Conservation (phyloP, 53 echinoderm and acorn worm genomes). For the Actinopyga echinites region DNA sequence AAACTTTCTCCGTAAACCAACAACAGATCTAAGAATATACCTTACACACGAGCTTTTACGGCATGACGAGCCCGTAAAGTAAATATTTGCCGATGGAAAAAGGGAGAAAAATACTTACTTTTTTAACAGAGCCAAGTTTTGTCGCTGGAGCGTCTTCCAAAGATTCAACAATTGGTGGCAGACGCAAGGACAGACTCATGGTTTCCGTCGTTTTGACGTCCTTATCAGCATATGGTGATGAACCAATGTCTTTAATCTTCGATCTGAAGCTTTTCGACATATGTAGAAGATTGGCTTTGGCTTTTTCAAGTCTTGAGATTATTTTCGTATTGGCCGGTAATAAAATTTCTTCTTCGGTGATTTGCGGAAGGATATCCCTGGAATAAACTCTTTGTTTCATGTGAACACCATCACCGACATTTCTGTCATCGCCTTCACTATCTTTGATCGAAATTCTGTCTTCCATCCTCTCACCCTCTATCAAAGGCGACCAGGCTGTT, state of each 20-base stretch:
- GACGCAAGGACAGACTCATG: no score
- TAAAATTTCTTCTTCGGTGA: neutral
- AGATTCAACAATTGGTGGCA: no score
- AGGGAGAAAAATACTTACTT: neutral
- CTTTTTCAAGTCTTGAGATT: neutral
- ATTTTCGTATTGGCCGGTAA: neutral
- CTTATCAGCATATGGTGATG: neutral
- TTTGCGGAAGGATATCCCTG: neutral
- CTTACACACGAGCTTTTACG: neutral
- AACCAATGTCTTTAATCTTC: neutral
- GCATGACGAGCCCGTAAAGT: neutral
- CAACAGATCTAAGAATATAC: neutral
- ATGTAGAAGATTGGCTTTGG: neutral
- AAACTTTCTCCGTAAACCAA: no score
- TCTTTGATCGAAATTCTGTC: neutral
- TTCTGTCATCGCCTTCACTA: neutral
- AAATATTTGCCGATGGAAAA: neutral
- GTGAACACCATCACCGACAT: neutral
- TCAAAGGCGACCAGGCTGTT: no score
- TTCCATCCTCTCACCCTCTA: neutral
- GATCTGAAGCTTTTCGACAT: neutral
- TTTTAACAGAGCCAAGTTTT: neutral
- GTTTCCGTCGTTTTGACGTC: neutral
- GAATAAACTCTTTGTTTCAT: neutral
- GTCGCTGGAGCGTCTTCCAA: neutral